Percentiles rank a stretch among this genome's conserved stretches.
phyloP scores from a whole-genome alignment of 2,113 vertebrate species.

The Phyllostomus hastatus region DNA sequence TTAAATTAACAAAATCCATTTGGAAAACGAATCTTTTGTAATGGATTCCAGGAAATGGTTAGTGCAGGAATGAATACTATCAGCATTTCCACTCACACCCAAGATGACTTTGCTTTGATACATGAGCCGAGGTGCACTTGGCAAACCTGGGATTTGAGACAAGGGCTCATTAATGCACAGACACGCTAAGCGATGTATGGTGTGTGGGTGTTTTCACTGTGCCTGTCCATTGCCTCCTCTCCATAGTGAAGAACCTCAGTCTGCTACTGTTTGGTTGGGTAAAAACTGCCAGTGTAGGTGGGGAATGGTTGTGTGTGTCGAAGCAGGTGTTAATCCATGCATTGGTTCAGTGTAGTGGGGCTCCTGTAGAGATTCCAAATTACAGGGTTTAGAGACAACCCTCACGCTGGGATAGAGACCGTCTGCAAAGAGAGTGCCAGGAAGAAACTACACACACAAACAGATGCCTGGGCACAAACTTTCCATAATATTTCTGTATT shows the following conservation, averaged over 20 bases:
- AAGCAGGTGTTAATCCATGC: constrained; percentile 68
- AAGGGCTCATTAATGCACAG: constrained; percentile 75
- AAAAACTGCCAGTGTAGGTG: constrained; percentile 49
- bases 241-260: constrained; percentile 38
- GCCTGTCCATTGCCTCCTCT: constrained; percentile 34
- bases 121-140: constrained; percentile 52
- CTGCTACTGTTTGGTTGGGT: constrained; percentile 40
- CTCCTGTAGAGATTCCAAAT: constrained; percentile 82
- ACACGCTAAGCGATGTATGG: constrained; percentile 68
- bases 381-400: constrained; percentile 73
- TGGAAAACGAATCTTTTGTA: constrained; percentile 74
- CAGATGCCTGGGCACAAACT: neutral
- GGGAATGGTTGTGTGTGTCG: constrained; percentile 6
- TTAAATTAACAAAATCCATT: constrained; percentile 70
- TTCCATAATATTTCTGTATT: neutral
- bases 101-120: constrained; percentile 69
- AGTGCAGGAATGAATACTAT: constrained; percentile 51
- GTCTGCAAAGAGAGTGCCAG: constrained; percentile 38
- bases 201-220: constrained; percentile 27
- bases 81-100: constrained; percentile 65
- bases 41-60: constrained; percentile 73
- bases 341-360: constrained; percentile 57
- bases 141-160: constrained; percentile 74
- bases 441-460: constrained; percentile 50
- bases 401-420: constrained; percentile 78